A percentile compares a stretch with the other conserved stretches of the same genome.
Evolutionary conservation across 2,797 vertebrate species (phyloP).

Genomic region (Manis crassicaudata): DNA sequence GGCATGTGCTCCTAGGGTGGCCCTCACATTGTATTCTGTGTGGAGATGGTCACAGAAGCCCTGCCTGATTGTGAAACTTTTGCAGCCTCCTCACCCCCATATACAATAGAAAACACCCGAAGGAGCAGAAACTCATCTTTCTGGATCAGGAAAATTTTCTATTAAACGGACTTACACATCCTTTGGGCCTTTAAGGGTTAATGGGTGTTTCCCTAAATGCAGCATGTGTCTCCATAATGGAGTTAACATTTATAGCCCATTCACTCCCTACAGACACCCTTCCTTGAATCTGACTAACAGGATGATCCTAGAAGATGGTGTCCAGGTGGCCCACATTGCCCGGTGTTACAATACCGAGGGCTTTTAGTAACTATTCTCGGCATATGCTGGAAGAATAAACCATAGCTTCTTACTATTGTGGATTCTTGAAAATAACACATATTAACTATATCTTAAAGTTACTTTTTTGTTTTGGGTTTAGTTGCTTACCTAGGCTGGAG

Average conservation of each 20-base stretch:
- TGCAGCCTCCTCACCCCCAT: neutral
- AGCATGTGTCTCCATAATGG: neutral
- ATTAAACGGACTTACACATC: neutral
- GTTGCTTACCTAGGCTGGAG: neutral
- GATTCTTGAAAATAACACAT: constrained; percentile 11
- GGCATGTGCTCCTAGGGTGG: neutral
- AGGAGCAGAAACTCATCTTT: neutral
- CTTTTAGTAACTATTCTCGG: neutral
- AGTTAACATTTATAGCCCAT: neutral
- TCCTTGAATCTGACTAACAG: neutral
- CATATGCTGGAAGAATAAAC: neutral
- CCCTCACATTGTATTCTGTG: fast-evolving
- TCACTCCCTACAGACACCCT: neutral
- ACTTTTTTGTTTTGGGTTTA: neutral
- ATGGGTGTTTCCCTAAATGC: neutral
- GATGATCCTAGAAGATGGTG: neutral
- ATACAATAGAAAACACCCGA: neutral
- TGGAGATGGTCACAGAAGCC: neutral
- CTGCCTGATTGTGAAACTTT: neutral
- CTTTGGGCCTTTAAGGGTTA: neutral
- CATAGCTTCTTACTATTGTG: neutral
- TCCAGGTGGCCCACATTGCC: neutral
- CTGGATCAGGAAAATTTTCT: neutral
- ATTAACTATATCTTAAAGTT: constrained; percentile 12
- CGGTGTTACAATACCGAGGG: neutral